Percentiles rank a stretch among this genome's conserved stretches.
phyloP scores from a whole-genome alignment of 2,113 vertebrate genomes.

The Petrocephalus zakoni region DNA sequence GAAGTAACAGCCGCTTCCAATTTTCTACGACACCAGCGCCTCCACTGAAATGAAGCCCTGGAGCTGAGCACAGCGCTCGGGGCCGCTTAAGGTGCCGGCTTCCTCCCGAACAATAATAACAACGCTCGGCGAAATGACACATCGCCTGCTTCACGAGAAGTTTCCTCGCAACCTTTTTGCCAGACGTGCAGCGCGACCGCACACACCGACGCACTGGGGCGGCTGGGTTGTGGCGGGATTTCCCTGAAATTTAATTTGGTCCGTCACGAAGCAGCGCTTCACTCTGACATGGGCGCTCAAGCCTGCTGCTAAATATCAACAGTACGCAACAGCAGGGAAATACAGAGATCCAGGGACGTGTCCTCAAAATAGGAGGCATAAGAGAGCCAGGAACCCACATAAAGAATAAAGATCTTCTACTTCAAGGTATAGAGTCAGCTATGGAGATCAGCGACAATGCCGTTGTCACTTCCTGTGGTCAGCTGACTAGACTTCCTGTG shows the following conservation, averaged over 20 bases:
- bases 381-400: slow-evolving; percentile 36
- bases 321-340: slow-evolving; percentile 38
- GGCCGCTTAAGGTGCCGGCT: neutral
- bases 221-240: slow-evolving; percentile 17
- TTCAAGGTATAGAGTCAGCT: neutral
- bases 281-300: slow-evolving; percentile 25
- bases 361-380: slow-evolving; percentile 27
- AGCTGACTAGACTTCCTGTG: neutral
- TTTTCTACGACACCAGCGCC: neutral
- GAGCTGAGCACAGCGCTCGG: neutral
- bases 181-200: neutral
- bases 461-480: neutral
- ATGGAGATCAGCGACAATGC: neutral
- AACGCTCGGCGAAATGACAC: too few species aligned
- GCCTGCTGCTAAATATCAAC: slow-evolving; percentile 47
- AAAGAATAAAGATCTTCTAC: slow-evolving; percentile 5
- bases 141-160: neutral
- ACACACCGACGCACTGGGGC: neutral
- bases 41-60: neutral
- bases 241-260: slow-evolving; percentile 35
- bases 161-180: neutral
- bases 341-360: slow-evolving; percentile 31
- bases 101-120: neutral
- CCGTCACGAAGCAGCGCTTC: neutral
- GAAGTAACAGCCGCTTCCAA: neutral